Conservation (phyloP, 2,113 vertebrate genomes). For the Macaca nemestrina region DNA sequence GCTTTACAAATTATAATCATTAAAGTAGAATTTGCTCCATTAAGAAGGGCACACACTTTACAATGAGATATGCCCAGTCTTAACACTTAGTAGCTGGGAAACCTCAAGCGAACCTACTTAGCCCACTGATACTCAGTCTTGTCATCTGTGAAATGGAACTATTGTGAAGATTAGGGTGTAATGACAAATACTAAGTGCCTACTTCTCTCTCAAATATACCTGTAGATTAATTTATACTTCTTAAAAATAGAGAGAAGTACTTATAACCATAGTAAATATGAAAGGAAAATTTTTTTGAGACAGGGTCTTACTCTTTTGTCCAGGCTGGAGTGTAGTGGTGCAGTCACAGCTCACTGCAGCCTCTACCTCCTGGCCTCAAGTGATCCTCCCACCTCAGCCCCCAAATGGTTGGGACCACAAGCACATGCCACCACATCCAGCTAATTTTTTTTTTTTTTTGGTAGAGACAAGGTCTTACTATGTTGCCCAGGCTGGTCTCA, state of each 20-base stretch:
- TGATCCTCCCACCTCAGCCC: too few species aligned
- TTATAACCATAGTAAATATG: neutral
- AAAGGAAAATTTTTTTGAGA: neutral
- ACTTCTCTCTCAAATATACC: neutral
- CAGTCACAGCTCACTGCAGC: too few species aligned
- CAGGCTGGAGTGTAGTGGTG: too few species aligned
- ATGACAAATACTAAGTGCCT: neutral
- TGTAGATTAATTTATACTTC: neutral
- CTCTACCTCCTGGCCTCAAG: too few species aligned
- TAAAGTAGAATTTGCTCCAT: neutral
- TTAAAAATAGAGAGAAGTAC: constrained; percentile 30
- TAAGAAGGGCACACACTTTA: neutral
- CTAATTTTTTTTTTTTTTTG: too few species aligned
- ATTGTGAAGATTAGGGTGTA: neutral
- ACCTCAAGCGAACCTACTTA: neutral
- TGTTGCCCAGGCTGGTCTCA: too few species aligned
- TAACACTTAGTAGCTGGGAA: neutral
- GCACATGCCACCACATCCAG: too few species aligned
- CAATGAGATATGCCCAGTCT: neutral
- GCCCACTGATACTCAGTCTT: neutral
- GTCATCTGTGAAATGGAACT: neutral
- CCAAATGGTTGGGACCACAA: too few species aligned
- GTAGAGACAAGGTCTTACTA: too few species aligned
- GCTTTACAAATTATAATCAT: neutral
- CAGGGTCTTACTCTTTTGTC: too few species aligned